A percentile compares a stretch with the other conserved stretches of the same genome.
phyloP scores from a whole-genome alignment of 1,140 invertebrate genomes.

The Drosophila burlai region DNA sequence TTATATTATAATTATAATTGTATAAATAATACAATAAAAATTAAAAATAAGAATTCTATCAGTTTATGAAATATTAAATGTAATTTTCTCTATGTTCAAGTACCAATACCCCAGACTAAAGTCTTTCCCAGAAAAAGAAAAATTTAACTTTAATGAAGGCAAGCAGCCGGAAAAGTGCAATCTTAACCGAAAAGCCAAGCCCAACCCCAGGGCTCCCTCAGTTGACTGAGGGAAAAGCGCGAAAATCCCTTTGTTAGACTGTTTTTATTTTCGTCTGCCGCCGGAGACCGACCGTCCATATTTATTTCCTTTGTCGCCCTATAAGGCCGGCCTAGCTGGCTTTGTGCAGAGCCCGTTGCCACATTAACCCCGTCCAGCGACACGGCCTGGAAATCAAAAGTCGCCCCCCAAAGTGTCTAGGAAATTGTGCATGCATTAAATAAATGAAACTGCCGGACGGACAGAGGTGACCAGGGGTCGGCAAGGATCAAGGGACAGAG shows the following conservation, averaged over 20 bases:
- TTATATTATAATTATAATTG: too few species aligned
- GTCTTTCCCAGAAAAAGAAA: not conserved
- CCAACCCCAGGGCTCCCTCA: not conserved
- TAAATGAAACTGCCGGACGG: conserved; percentile 74
- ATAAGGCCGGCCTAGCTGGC: conserved; percentile 41
- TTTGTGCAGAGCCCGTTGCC: conserved; percentile 52
- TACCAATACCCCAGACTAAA: not conserved
- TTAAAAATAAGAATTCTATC: conserved; percentile 1
- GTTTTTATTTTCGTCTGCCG: conserved; percentile 80
- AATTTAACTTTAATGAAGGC: conserved; percentile 60
- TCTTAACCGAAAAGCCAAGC: conserved; percentile 60
- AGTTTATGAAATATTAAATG: conserved; percentile 13
- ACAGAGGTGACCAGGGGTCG: conserved; percentile 65
- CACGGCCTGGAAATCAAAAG: conserved; percentile 72
- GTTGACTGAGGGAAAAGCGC: conserved; percentile 55
- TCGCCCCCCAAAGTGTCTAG: conserved; percentile 80
- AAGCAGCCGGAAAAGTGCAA: conserved; percentile 77
- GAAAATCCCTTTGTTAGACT: conserved; percentile 79
- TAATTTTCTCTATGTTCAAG: not conserved
- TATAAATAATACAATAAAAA: too few species aligned
- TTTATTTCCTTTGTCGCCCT: conserved; percentile 59
- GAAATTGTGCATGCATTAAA: conserved; percentile 83
- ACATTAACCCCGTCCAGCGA: conserved; percentile 45
- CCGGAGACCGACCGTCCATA: conserved; percentile 63
- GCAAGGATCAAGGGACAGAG: conserved; percentile 5